Percentiles rank a stretch among this genome's conserved stretches.
Conservation (phyloP, 35 echinoderm and acorn worm genomes). For the Chiridota heheva region DNA sequence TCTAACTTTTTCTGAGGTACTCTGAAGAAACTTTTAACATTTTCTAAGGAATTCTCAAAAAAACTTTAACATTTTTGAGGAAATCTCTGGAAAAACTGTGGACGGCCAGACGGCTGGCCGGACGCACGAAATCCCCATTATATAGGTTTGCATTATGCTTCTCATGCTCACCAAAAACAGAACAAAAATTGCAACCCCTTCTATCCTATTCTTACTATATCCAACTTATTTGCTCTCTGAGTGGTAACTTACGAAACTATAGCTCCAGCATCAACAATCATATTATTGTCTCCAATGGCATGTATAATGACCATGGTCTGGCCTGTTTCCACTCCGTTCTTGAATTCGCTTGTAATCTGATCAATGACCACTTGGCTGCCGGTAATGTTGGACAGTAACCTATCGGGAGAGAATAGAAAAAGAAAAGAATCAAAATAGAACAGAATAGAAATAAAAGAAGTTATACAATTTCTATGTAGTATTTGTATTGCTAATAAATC, state of each 20-base stretch:
- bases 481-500: not conserved
- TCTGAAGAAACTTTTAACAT: too few species aligned
- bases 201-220: not conserved
- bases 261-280: constrained; percentile 35
- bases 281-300: constrained; percentile 56
- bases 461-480: not conserved
- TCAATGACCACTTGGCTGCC: constrained; percentile 65
- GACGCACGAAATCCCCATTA: too few species aligned
- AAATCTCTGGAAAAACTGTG: too few species aligned
- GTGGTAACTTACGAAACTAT: constrained; percentile 38
- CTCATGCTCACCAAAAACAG: too few species aligned
- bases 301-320: constrained; percentile 63
- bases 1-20: too few species aligned
- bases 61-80: too few species aligned
- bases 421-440: not conserved
- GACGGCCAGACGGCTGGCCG: too few species aligned
- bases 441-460: not conserved
- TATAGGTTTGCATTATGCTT: too few species aligned
- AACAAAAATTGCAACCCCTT: too few species aligned
- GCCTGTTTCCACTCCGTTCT: constrained; percentile 40
- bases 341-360: constrained; percentile 49
- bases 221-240: not conserved
- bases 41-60: too few species aligned
- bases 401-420: not conserved
- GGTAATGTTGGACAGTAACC: constrained; percentile 55